These are phyloP conservation scores for Protomyctophum bolini DNA, from an alignment of 2,113 vertebrate species.

Conservation along the genomic window DNA sequence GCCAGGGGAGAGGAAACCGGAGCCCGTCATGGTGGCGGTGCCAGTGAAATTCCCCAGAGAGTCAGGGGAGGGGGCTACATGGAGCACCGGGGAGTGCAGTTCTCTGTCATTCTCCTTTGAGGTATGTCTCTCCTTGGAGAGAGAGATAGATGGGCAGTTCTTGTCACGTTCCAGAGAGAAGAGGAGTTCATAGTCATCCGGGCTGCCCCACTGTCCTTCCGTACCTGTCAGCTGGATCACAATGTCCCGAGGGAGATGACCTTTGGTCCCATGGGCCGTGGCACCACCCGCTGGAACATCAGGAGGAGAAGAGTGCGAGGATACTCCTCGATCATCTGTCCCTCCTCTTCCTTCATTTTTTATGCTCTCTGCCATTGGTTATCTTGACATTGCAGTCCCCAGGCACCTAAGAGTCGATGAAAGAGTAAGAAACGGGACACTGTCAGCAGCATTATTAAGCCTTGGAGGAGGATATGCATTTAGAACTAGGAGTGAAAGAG, in stretches of 20 bases:
- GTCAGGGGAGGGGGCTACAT: slow-evolving; percentile 65
- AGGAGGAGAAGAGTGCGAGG: slow-evolving; percentile 25
- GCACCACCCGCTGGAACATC: background rate
- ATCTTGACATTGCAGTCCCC: slow-evolving; percentile 61
- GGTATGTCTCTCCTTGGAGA: slow-evolving; percentile 57
- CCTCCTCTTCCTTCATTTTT: slow-evolving; percentile 42
- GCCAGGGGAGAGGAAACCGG: slow-evolving; percentile 68
- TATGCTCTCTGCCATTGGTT: slow-evolving; percentile 77
- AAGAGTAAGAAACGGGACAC: slow-evolving; percentile 40
- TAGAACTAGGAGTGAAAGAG: background rate
- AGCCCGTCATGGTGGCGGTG: slow-evolving; percentile 14
- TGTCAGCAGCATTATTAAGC: slow-evolving; percentile 44
- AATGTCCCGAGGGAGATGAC: slow-evolving; percentile 68
- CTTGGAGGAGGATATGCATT: slow-evolving; percentile 2
- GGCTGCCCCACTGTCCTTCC: slow-evolving; percentile 72
- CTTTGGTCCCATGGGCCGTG: slow-evolving; percentile 38
- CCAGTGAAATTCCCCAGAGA: slow-evolving; percentile 70
- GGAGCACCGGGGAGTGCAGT: slow-evolving; percentile 55
- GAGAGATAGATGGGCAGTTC: slow-evolving; percentile 52
- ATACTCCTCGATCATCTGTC: slow-evolving; percentile 19
- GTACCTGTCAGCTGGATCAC: slow-evolving; percentile 78
- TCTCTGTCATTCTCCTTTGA: slow-evolving; percentile 51
- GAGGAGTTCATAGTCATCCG: slow-evolving; percentile 73
- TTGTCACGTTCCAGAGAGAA: slow-evolving; percentile 73
- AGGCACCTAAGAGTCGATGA: slow-evolving; percentile 51